phyloP scores from a whole-genome alignment of 2,797 vertebrate species.

The Neosilurus mollespiculum region DNA sequence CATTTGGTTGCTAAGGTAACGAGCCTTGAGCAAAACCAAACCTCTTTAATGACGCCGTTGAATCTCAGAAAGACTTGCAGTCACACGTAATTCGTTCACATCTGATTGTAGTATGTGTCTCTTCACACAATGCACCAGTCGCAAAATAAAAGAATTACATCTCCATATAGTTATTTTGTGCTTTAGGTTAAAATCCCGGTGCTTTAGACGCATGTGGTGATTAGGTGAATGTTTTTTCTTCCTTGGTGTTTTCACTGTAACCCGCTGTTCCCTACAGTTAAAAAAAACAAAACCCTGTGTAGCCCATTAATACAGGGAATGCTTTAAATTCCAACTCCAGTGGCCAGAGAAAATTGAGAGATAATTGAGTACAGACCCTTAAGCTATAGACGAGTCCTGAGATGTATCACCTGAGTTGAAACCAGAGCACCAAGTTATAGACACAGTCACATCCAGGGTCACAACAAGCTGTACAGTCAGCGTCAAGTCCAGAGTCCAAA shows the following conservation, averaged over 20 bases:
- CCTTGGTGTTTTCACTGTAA: background rate
- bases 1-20: slow-evolving; percentile 28
- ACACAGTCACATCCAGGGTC: no score
- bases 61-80: background rate
- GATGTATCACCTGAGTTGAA: no score
- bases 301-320: background rate
- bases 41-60: background rate
- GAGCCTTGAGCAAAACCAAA: slow-evolving; percentile 1
- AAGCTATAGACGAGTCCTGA: no score
- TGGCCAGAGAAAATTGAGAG: no score
- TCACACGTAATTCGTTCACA: background rate
- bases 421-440: no score
- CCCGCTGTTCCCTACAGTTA: background rate
- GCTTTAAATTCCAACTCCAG: background rate
- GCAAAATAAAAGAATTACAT: background rate
- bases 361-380: background rate
- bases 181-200: slow-evolving; percentile 6
- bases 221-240: background rate
- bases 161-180: background rate
- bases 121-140: background rate
- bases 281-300: background rate
- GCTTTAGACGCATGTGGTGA: background rate
- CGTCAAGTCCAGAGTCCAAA: background rate
- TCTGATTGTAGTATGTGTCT: background rate
- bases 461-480: background rate